Evolutionary conservation across 2,888 invertebrate genomes (phyloP).

Genomic region (Drosophila robusta): DNA sequence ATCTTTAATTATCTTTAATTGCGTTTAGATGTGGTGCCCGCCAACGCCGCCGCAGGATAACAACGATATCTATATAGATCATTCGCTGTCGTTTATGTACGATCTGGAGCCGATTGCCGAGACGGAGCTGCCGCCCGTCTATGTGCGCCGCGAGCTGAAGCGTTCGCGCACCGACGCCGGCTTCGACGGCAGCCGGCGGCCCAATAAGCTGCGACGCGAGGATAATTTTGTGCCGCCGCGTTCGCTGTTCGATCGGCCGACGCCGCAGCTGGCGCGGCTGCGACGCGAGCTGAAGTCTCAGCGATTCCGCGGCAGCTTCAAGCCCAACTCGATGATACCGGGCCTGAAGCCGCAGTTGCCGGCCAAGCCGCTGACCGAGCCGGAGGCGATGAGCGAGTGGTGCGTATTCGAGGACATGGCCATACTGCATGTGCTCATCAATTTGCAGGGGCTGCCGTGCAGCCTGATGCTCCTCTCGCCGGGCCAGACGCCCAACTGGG

Average conservation of each 20-base stretch:
- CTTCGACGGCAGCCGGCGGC: constrained; percentile 87
- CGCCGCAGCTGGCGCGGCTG: constrained; percentile 90
- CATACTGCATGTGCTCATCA: constrained; percentile 92
- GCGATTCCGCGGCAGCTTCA: constrained; percentile 88
- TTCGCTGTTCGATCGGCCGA: constrained; percentile 92
- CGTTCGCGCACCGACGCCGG: constrained; percentile 89
- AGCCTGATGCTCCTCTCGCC: constrained; percentile 91
- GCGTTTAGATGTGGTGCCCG: constrained; percentile 96
- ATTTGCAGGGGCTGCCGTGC: constrained; percentile 90
- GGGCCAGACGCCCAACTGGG: constrained; percentile 97
- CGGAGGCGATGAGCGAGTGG: constrained; percentile 93
- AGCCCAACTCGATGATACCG: constrained; percentile 86
- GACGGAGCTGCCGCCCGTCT: constrained; percentile 91
- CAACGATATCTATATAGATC: constrained; percentile 95
- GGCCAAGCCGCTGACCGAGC: constrained; percentile 87
- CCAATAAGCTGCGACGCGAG: constrained; percentile 89
- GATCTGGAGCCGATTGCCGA: constrained; percentile 91
- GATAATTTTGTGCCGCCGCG: constrained; percentile 91
- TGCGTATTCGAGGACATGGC: constrained; percentile 95
- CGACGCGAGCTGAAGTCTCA: constrained; percentile 91
- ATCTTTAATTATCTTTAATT: background rate
- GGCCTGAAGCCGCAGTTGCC: constrained; percentile 86
- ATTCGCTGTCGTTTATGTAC: constrained; percentile 93
- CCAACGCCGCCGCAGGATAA: constrained; percentile 98
- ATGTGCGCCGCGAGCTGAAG: constrained; percentile 91